phyloP scores from a whole-genome alignment of 2,113 vertebrate species.

The Muscicapa adusta region DNA sequence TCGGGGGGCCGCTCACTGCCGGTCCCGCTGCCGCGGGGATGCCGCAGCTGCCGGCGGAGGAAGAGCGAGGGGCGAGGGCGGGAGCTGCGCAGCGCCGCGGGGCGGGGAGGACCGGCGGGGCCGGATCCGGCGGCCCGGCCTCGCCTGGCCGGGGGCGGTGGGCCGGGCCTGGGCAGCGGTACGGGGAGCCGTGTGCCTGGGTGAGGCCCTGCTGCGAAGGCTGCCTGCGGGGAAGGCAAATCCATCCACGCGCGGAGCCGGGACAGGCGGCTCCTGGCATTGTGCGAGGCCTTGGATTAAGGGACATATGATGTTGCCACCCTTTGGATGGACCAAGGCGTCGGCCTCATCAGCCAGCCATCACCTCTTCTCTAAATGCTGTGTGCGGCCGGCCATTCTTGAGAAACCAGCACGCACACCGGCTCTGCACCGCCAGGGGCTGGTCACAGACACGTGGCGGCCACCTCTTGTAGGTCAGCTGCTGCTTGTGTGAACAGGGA shows the following conservation, averaged over 20 bases:
- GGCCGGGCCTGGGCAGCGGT: not conserved
- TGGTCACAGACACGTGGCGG: accelerated
- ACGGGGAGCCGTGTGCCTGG: accelerated
- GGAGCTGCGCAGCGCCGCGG: not conserved
- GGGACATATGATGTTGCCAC: accelerated
- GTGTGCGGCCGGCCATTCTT: accelerated
- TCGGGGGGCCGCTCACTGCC: not conserved
- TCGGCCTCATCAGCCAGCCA: accelerated
- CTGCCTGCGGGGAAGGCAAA: not conserved
- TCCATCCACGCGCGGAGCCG: accelerated
- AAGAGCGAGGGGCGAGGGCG: not conserved
- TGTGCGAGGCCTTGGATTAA: not conserved
- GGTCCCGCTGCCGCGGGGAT: not conserved
- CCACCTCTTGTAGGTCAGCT: accelerated
- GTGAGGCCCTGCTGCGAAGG: accelerated
- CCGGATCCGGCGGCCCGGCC: not conserved
- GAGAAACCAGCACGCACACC: accelerated
- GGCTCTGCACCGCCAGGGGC: accelerated
- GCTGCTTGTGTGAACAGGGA: not conserved
- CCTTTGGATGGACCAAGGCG: not conserved
- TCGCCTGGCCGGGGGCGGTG: not conserved
- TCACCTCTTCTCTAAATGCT: not conserved
- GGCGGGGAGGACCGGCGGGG: not conserved
- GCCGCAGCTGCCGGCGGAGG: not conserved
- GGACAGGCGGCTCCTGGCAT: not conserved